Evolutionary conservation across 2,888 invertebrate species (phyloP), one percentile per base, ranked within the genome.

Genomic region (Adineta ricciae): DNA sequence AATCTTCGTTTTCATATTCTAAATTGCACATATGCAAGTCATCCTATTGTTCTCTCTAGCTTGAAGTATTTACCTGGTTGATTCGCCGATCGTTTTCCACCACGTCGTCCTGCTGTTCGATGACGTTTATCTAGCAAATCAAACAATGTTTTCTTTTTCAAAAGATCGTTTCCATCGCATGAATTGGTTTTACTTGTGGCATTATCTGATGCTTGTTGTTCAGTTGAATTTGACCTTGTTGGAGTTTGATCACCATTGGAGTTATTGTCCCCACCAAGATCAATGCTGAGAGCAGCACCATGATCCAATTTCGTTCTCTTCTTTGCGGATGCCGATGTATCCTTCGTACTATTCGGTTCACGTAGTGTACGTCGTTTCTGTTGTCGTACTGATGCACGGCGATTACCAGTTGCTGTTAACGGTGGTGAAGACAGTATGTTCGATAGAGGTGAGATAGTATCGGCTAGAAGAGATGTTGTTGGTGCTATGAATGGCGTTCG

Each of bases 1-100:
- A n/a, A 78, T 78, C 78, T 41, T 78, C 78, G 41, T 78, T 78
- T 78, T 78, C 78, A 41, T 78, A 24, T 11, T 78, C 78, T 78
- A 78, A 41, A 78, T 41, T 21, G 0, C 1, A 78, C 0, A 38
- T n/a, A 32, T n/a, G n/a, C n/a, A n/a, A n/a, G n/a, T n/a, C n/a
- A n/a, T n/a, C n/a, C n/a, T n/a, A n/a, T n/a, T n/a, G n/a, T 46
- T 46, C 11, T 46, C 4, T 27, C 8, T 11, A 11, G 11, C 46
- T 46, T 46, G 46, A 46, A 46, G n/a, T 46, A 46, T 46, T 46
- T 78, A 78, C 78, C 78, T 41, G 5, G 41, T 41, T 78, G 78
- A 41, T 41, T 78, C 11, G 24, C 78, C 14, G 24, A 9, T n/a
- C 41, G 21, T 38, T 78, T 78, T 11, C n/a, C 41, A n/a, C 41